phyloP scores from a whole-genome alignment of 2,113 vertebrate genomes.

The Prolemur simus region DNA sequence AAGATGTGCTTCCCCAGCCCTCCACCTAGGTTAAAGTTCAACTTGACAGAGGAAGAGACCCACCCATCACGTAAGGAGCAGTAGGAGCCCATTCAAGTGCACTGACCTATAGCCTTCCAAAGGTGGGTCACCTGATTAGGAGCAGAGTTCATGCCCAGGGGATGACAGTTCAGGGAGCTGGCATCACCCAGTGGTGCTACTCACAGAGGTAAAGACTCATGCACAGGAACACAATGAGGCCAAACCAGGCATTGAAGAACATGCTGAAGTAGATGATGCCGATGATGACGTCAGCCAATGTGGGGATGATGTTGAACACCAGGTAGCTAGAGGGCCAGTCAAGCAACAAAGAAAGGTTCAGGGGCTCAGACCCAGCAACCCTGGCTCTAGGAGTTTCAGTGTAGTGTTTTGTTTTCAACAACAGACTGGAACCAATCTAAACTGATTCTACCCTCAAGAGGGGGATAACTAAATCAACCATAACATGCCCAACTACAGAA shows the following conservation, averaged over 20 bases:
- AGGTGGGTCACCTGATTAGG: neutral
- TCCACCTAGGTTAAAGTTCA: neutral
- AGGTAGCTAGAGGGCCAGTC: conserved; percentile 89
- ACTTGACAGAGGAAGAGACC: neutral
- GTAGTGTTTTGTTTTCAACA: neutral
- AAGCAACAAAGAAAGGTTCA: neutral
- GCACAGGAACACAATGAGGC: conserved; percentile 96
- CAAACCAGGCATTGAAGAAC: conserved; percentile 96
- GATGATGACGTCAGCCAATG: conserved; percentile 94
- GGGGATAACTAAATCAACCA: neutral
- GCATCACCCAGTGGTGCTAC: conserved; percentile 59
- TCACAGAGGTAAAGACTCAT: conserved; percentile 96
- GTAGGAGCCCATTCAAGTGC: neutral
- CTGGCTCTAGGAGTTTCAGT: neutral
- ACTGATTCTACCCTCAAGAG: neutral
- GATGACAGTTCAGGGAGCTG: neutral
- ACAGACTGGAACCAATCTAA: neutral
- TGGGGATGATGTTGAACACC: conserved; percentile 95
- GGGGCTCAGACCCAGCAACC: neutral
- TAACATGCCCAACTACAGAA: neutral
- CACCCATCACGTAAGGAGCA: neutral
- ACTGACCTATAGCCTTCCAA: neutral
- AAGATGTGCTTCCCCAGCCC: neutral
- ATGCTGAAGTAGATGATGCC: conserved; percentile 95
- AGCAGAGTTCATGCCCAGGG: neutral